Conservation (phyloP, 1,140 invertebrate species). For the Patella vulgata region DNA sequence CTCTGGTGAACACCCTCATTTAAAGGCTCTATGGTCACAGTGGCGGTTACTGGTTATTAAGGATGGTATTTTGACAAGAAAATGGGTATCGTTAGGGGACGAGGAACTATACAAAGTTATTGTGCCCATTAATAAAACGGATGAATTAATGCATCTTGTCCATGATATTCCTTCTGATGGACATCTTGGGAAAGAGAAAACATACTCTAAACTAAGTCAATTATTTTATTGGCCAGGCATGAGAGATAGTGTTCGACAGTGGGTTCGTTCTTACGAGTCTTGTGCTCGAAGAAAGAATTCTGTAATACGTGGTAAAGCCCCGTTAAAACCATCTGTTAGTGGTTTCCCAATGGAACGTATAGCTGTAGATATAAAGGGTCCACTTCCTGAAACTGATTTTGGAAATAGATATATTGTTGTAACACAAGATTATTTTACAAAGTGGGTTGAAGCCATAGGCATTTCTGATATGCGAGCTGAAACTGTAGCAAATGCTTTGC, state of each 20-base stretch:
- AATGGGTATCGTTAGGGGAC: not conserved
- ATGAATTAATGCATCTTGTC: constrained; percentile 9
- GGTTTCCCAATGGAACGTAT: constrained; percentile 23
- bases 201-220: constrained; percentile 4
- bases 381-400: constrained; percentile 5
- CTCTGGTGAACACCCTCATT: not conserved
- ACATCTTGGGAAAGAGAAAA: constrained; percentile 26
- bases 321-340: constrained; percentile 1
- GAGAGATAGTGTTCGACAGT: constrained; percentile 3
- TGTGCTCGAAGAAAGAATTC: constrained; percentile 22
- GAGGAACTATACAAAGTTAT: not conserved
- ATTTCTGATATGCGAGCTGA: constrained; percentile 37
- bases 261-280: constrained; percentile 20
- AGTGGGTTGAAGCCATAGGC: constrained; percentile 37
- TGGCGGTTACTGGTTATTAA: constrained; percentile 5
- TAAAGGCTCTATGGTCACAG: constrained; percentile 9
- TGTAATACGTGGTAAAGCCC: constrained; percentile 6
- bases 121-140: not conserved
- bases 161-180: constrained; percentile 14
- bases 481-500: constrained; percentile 54
- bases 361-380: constrained; percentile 23
- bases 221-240: constrained; percentile 22
- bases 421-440: constrained; percentile 43
- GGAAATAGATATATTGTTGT: constrained; percentile 47
- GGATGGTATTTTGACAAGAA: constrained; percentile 1